Percentiles rank a stretch among this genome's conserved stretches.
These are phyloP conservation scores for Slavum lentiscoides DNA, from an alignment of 2,888 invertebrate species.

Conservation along the genomic window DNA sequence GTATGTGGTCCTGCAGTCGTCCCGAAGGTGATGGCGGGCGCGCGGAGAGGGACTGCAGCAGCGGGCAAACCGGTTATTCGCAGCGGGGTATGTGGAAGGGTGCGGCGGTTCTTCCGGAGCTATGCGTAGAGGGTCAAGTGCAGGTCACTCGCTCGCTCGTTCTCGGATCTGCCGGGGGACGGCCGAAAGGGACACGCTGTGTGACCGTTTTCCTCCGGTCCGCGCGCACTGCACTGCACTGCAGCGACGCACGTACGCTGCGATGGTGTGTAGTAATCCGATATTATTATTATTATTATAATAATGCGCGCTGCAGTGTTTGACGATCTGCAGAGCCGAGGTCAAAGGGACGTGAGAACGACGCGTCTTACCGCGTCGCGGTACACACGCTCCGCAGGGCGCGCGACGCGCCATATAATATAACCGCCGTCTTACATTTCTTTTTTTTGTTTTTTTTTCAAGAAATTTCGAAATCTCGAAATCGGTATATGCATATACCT, in stretches of 20 bases:
- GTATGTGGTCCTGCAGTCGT: too few species aligned
- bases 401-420: neutral
- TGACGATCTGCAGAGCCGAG: neutral
- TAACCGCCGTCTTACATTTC: neutral
- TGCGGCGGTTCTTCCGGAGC: neutral
- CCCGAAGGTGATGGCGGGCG: neutral
- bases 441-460: too few species aligned
- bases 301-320: neutral
- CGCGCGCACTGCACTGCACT: constrained; percentile 5
- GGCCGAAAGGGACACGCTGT: constrained; percentile 16
- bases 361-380: constrained; percentile 2
- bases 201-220: constrained; percentile 40
- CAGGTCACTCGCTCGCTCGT: neutral
- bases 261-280: constrained; percentile 44
- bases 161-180: too few species aligned
- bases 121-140: constrained; percentile 42
- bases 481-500: too few species aligned
- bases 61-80: constrained; percentile 27
- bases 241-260: neutral
- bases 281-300: constrained; percentile 10
- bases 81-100: neutral
- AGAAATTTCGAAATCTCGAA: too few species aligned
- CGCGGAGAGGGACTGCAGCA: constrained; percentile 8
- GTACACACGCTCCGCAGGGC: neutral
- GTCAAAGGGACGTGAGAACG: constrained; percentile 39